Base-by-base conservation (phyloP, 2,888 invertebrate genomes). In the Epinotia ramella region DNA sequence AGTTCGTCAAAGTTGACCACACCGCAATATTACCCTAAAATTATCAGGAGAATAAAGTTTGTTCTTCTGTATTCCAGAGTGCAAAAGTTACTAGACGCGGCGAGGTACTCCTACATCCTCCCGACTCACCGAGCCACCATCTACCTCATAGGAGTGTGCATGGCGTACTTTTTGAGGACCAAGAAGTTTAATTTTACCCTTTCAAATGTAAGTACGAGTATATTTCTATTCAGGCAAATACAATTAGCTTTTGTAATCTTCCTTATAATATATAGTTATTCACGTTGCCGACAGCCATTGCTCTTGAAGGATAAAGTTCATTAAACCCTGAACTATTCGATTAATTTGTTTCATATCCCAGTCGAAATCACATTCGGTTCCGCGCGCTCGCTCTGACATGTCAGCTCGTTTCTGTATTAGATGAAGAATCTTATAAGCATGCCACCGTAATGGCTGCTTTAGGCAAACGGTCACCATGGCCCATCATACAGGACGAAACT, bases 61-160 rank as follows among this genome's bases (percentile, higher is more conserved):
- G 71, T 64, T 69, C 72, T 49, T 40, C 7, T 40, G 9, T 40
- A 18, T 91, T 89, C 44, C 89, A 95, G 95, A 83, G 92, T 95
- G 40, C 93, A 93, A 68, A 94, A 94, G 78, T 83, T 95, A 1
- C 84, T 95, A 66, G 94, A 95, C 70, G 93, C 95, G 1, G 94
- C 95, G 0, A 87, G 91, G 49, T 93, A 89, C 78, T 94, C 95
- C 0, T 95, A 95, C 84, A 95, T 95, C 46, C 86, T 95, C 65
- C 95, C 95, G 0, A 94, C 95, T 0, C 95, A 95, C 77, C 88
- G 95, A 64, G 93, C 95, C 0, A 95, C 95, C 3, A 94, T 95
- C 60, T 95, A 95, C 83, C 87, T 95, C 4, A 94, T 95, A 76
- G 95, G 95, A 2, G 92, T 95, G n/a, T 83, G 90, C 2, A 91